phyloP scores from a whole-genome alignment of 2,113 vertebrate species.

The Leiothrix lutea region DNA sequence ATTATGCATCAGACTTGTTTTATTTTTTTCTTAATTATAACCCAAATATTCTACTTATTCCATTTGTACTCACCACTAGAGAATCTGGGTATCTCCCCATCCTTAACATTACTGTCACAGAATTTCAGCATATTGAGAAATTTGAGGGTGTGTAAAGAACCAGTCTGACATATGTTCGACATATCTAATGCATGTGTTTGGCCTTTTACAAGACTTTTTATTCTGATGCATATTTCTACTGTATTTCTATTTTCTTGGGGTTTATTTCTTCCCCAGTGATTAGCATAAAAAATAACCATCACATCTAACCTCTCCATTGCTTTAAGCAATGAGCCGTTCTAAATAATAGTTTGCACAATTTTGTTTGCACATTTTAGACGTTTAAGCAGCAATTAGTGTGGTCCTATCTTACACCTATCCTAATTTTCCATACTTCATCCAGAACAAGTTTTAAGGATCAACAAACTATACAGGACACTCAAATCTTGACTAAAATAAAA shows the following conservation, averaged over 20 bases:
- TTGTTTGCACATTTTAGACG: not conserved
- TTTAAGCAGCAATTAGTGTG: not conserved
- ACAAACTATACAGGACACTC: not conserved
- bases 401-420: not conserved
- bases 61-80: not conserved
- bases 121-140: not conserved
- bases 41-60: not conserved
- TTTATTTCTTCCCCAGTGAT: not conserved
- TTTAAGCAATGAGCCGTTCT: not conserved
- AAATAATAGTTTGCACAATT: not conserved
- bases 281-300: not conserved
- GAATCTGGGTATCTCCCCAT: not conserved
- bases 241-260: not conserved
- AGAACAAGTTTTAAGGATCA: not conserved
- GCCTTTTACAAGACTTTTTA: not conserved
- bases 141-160: not conserved
- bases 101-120: not conserved
- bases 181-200: not conserved
- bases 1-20: not conserved
- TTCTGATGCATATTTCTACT: not conserved
- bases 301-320: not conserved
- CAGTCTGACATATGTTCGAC: not conserved
- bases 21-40: no score
- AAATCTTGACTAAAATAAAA: not conserved
- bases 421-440: not conserved